These are phyloP conservation scores for Mesocricetus auratus DNA, from an alignment of 2,113 vertebrate genomes.

Conservation along the genomic window DNA sequence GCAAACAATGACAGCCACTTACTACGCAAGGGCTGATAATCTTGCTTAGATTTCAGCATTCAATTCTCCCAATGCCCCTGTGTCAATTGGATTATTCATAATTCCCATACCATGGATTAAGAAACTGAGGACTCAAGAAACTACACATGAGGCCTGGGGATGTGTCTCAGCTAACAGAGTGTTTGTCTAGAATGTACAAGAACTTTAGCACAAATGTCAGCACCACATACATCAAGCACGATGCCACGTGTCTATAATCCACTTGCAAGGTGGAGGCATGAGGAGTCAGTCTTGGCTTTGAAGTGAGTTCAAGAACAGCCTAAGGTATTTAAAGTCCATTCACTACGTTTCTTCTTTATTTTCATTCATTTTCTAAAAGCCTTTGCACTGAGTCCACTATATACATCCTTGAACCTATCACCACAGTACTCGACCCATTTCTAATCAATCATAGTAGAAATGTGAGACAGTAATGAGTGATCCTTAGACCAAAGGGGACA, in stretches of 20 bases:
- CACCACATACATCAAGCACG: accelerated
- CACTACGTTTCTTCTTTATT: background rate
- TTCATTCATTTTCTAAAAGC: background rate
- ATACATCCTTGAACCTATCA: background rate
- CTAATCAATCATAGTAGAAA: background rate
- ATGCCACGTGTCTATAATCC: background rate
- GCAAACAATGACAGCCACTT: background rate
- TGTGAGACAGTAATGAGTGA: background rate
- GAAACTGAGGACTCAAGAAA: background rate
- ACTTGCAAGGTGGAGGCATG: background rate
- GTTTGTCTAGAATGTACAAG: background rate
- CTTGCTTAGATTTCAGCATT: background rate
- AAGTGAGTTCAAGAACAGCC: background rate
- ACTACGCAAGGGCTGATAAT: background rate
- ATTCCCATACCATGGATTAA: background rate
- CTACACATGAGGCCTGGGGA: background rate
- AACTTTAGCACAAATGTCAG: too few species aligned
- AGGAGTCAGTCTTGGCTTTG: background rate
- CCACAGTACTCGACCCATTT: too few species aligned
- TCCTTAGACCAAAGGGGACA: background rate
- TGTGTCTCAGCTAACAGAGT: too few species aligned
- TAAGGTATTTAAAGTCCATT: background rate
- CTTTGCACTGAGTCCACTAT: background rate
- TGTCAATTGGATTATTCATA: background rate
- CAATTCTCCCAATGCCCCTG: background rate